Evolutionary conservation across 2,888 invertebrate species (phyloP), one percentile per base, ranked within the genome.

Genomic region (Phymatocera aterrima): DNA sequence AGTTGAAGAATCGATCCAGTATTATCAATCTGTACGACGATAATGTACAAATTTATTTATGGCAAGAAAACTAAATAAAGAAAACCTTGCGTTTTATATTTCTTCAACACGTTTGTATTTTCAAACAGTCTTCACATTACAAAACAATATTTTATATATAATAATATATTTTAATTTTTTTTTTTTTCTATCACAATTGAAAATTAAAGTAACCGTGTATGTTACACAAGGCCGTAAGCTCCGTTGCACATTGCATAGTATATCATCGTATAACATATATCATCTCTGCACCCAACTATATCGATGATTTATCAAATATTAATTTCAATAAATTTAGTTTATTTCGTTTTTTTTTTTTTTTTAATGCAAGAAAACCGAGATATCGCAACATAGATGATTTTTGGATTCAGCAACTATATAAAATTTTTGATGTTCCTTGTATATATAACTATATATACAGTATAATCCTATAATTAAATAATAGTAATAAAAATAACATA

Each of bases 181-280:
- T 83, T 83, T 84, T 77, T 79, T 82, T 84, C 85, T 88, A 89
- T 88, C 87, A 88, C 87, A 88, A 84, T 87, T 84, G 80, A 87
- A 72, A 87, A 87, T 87, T 84, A 88, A 88, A 84, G 82, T 85
- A 84, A 84, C 80, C 81, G 21, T 57, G 75, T 57, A 31, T 57
- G 75, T 57, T 28, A 28, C 37, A 57, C 75, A 75, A 75, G 75
- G 75, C 75, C 60, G 54, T 40, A 75, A 34, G 40, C 40, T 75
- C 57, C 57, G 57, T 75, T 75, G 75, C 75, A 40, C 57, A 43
- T 74, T 28, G n/a, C 75, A 40, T 40, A 43, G 54, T 28, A 21
- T 57, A 37, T 37, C 31, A 37, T 72, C 18, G n/a, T 65, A 28
- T 68, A 31, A 21, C 28, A 28, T 43, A 65, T 46, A 64, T 64